A percentile compares a stretch with the other conserved stretches of the same genome.
phyloP scores from a whole-genome alignment of 2,888 invertebrate genomes.

The Catocala fraxini region DNA sequence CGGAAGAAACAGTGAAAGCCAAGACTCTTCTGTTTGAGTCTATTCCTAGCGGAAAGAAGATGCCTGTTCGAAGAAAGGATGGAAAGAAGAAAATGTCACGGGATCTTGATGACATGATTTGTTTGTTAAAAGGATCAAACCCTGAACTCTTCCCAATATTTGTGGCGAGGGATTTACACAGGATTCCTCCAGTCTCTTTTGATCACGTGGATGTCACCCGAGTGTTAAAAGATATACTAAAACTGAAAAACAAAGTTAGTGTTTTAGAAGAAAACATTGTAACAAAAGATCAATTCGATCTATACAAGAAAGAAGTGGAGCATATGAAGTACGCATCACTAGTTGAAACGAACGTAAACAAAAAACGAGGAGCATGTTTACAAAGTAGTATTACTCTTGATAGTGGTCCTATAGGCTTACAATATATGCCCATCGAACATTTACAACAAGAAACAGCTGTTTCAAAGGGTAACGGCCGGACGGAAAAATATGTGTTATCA shows the following conservation, averaged over 20 bases:
- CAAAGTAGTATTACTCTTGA: neutral
- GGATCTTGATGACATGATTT: neutral
- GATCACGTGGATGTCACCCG: neutral
- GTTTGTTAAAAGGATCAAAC: neutral
- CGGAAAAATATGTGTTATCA: too few relatives aligned
- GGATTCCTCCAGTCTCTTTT: conserved; percentile 1
- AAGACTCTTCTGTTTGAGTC: conserved; percentile 4
- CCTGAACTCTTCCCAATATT: conserved; percentile 1
- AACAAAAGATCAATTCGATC: conserved; percentile 4
- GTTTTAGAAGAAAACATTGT: conserved; percentile 4
- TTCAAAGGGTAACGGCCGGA: too few relatives aligned
- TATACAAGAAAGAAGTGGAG: neutral
- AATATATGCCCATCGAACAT: too few relatives aligned
- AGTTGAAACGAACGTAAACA: neutral
- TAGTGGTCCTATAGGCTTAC: neutral
- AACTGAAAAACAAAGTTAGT: conserved; percentile 7
- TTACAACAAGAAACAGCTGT: too few relatives aligned
- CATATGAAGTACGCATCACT: conserved; percentile 1
- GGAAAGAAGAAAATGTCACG: neutral
- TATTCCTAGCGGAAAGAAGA: neutral
- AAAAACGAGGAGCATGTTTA: neutral
- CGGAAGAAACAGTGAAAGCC: conserved; percentile 1
- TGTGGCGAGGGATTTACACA: conserved; percentile 1
- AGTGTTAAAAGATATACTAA: neutral
- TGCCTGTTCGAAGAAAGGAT: neutral